Conservation (phyloP, 2,113 vertebrate genomes). For the Odontesthes bonariensis region DNA sequence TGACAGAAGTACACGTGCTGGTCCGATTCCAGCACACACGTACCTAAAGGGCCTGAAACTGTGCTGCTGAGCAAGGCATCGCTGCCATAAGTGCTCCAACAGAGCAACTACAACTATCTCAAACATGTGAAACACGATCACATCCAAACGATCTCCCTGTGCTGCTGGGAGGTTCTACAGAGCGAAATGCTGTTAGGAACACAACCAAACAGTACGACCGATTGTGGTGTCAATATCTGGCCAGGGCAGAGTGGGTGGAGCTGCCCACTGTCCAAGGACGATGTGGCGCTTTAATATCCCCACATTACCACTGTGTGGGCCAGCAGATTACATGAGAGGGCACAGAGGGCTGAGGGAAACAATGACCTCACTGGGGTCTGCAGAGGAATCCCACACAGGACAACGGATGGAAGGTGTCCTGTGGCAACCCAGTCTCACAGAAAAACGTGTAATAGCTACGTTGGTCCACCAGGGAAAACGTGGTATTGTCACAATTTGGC, state of each 20-base stretch:
- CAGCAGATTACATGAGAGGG: slow-evolving; percentile 39
- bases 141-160: no score
- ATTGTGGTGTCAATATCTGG: not conserved
- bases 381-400: slow-evolving; percentile 13
- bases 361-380: not conserved
- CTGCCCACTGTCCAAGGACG: slow-evolving; percentile 27
- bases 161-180: no score
- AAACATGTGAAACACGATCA: no score
- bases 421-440: no score
- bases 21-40: no score
- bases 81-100: not conserved
- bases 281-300: slow-evolving; percentile 24
- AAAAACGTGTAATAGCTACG: no score
- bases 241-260: not conserved
- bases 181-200: no score
- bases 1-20: no score
- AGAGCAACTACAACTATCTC: not conserved
- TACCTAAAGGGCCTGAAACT: not conserved
- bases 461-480: no score
- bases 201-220: no score
- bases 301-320: slow-evolving; percentile 20
- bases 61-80: slow-evolving; percentile 34
- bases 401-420: not conserved
- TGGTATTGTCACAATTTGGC: no score
- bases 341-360: slow-evolving; percentile 12